These are phyloP conservation scores for Stenotaenia linearis DNA, from an alignment of 2,888 invertebrate genomes.

Conservation along the genomic window DNA sequence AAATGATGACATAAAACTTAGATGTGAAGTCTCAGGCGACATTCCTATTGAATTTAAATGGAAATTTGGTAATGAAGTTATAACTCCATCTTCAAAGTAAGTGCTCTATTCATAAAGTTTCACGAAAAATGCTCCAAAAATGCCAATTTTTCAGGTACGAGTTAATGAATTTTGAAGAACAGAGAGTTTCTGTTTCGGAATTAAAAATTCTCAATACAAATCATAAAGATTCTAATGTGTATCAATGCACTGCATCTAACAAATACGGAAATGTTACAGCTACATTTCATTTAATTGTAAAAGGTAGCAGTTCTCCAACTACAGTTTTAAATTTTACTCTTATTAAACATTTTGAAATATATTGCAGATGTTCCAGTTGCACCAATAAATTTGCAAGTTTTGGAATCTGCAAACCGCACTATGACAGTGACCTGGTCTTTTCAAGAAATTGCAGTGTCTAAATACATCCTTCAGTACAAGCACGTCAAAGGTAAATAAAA, in stretches of 20 bases:
- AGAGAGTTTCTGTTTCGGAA: neutral
- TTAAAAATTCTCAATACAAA: neutral
- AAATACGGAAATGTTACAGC: neutral
- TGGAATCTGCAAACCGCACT: conserved; percentile 13
- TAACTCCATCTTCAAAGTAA: neutral
- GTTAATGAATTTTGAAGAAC: neutral
- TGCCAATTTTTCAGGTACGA: neutral
- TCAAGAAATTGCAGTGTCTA: neutral
- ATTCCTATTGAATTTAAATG: conserved; percentile 46
- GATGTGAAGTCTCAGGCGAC: conserved; percentile 47
- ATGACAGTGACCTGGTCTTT: neutral
- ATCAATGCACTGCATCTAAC: conserved; percentile 10
- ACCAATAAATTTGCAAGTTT: neutral
- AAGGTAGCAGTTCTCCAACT: neutral
- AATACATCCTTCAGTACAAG: conserved; percentile 26
- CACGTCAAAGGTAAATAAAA: neutral
- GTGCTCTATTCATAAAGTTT: neutral
- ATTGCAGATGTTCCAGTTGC: neutral
- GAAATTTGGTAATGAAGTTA: conserved; percentile 39
- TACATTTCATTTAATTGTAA: neutral
- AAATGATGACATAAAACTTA: conserved; percentile 44
- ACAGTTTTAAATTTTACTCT: neutral
- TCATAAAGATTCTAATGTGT: neutral
- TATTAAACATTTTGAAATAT: neutral
- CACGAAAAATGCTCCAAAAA: neutral